phyloP scores from a whole-genome alignment of 2,888 invertebrate genomes.

The Lasioglossum pauxillum region DNA sequence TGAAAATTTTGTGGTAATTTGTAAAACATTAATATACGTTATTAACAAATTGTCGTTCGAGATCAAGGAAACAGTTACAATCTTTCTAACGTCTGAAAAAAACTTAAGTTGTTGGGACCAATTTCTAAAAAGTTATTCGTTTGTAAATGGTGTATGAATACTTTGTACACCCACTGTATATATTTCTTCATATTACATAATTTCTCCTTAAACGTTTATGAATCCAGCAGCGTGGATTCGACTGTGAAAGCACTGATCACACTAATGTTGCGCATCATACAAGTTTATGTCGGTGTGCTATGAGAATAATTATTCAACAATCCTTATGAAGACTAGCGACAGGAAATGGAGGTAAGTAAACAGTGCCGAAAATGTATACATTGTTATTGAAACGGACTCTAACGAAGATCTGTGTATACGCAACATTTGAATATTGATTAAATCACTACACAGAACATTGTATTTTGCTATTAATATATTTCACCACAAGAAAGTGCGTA shows the following conservation, averaged over 20 bases:
- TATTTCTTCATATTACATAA: too few species aligned
- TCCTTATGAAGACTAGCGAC: neutral
- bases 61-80: too few species aligned
- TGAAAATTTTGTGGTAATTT: too few species aligned
- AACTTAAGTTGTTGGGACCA: too few species aligned
- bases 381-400: conserved; percentile 4
- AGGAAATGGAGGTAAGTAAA: neutral
- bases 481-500: neutral
- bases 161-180: too few species aligned
- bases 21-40: too few species aligned
- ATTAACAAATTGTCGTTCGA: too few species aligned
- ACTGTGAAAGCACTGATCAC: neutral
- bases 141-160: too few species aligned
- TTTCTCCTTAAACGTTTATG: neutral
- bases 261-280: neutral
- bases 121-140: too few species aligned
- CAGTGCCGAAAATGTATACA: neutral
- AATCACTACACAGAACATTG: neutral
- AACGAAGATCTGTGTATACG: conserved; percentile 1
- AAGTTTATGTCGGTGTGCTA: neutral
- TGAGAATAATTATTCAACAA: conserved; percentile 4
- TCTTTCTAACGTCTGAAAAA: too few species aligned
- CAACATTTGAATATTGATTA: conserved; percentile 3
- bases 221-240: neutral
- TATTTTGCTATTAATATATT: neutral